A percentile compares a stretch with the other conserved stretches of the same genome.
These are phyloP conservation scores for Clivina fossor DNA, from an alignment of 2,888 invertebrate genomes.

Conservation along the genomic window DNA sequence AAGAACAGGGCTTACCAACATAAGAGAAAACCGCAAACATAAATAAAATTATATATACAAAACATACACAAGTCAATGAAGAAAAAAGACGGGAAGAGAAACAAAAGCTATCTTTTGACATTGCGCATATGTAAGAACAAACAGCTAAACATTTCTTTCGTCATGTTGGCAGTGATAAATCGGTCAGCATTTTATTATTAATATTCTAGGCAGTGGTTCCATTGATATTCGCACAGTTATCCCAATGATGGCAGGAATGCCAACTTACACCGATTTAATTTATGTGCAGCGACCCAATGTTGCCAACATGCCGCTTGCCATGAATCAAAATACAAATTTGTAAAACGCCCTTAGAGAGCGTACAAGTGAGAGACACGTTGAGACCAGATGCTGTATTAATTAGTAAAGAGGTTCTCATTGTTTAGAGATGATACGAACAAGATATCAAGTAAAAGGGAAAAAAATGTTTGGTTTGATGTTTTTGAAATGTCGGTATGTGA, in stretches of 20 bases:
- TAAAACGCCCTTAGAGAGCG: too few species aligned
- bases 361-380: neutral
- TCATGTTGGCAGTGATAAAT: constrained; percentile 21
- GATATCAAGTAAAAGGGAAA: too few species aligned
- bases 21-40: neutral
- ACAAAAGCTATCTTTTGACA: too few species aligned
- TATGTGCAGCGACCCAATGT: too few species aligned
- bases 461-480: too few species aligned
- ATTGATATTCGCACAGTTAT: constrained; percentile 16
- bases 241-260: constrained; percentile 14
- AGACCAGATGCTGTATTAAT: too few species aligned
- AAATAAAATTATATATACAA: neutral
- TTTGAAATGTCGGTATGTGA: constrained; percentile 9
- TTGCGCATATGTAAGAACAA: too few species aligned
- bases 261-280: constrained; percentile 12
- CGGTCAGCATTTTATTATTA: constrained; percentile 13
- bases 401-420: constrained; percentile 11
- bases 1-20: neutral
- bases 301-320: constrained; percentile 7
- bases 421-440: constrained; percentile 3
- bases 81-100: neutral
- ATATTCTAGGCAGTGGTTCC: constrained; percentile 18
- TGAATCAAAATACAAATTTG: constrained; percentile 30
- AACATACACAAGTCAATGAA: neutral
- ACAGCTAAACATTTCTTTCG: constrained; percentile 11